Percentiles rank a stretch among this genome's conserved stretches.
These are phyloP conservation scores for Acleris laterana DNA, from an alignment of 2,888 invertebrate species.

Conservation along the genomic window DNA sequence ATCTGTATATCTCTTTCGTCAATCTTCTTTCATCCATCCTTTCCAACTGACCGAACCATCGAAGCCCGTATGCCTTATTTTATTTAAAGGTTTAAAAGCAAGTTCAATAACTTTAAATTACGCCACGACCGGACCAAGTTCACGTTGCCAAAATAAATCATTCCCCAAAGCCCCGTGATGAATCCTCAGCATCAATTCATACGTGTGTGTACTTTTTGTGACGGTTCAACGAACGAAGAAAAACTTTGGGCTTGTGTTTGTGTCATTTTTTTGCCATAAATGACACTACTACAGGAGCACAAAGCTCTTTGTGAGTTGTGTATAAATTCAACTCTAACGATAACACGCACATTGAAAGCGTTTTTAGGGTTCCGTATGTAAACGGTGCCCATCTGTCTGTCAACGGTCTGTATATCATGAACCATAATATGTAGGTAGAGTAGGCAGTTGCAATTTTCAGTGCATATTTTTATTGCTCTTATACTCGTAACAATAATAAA, in stretches of 20 bases:
- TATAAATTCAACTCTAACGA: neutral
- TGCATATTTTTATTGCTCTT: no score
- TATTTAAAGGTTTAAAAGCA: no score
- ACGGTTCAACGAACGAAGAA: conserved; percentile 24
- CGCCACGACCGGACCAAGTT: conserved; percentile 15
- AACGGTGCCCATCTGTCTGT: neutral
- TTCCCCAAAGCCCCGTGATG: conserved; percentile 22
- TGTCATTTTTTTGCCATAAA: conserved; percentile 1
- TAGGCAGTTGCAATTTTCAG: no score
- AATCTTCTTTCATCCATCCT: no score
- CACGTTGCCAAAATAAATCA: conserved; percentile 32
- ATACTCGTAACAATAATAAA: no score
- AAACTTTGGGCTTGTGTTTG: conserved; percentile 9
- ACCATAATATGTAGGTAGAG: no score
- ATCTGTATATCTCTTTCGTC: no score
- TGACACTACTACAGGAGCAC: conserved; percentile 3
- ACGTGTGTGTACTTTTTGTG: conserved; percentile 23
- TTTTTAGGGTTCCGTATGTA: neutral
- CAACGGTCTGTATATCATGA: no score
- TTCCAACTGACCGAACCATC: no score
- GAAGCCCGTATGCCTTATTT: no score
- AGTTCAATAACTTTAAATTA: neutral
- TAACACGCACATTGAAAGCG: neutral
- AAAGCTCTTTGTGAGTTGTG: neutral
- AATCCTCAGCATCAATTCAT: conserved; percentile 23